A percentile compares a stretch with the other conserved stretches of the same genome.
Conservation (phyloP, 2,888 invertebrate genomes). For the Cheiracanthium punctorium region DNA sequence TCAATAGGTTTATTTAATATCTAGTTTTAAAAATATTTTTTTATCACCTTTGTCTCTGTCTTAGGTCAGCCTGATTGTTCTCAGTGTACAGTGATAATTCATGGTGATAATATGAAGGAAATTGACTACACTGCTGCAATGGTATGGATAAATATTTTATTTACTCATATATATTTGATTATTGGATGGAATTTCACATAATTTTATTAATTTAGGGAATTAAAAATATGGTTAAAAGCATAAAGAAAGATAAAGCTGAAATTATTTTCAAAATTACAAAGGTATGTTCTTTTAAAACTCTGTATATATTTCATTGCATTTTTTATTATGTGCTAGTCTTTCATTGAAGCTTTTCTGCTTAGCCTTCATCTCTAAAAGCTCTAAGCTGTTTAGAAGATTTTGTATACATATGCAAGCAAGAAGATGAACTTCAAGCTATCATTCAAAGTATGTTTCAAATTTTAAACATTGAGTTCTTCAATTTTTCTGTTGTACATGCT, state of each 20-base stretch:
- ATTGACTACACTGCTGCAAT: constrained; percentile 71
- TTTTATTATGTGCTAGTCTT: too few relatives aligned
- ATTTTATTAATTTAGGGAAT: constrained; percentile 60
- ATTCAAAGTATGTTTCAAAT: constrained; percentile 31
- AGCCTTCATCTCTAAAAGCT: constrained; percentile 44
- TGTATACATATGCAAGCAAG: constrained; percentile 36
- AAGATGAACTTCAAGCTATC: constrained; percentile 37
- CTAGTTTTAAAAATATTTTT: constrained; percentile 17
- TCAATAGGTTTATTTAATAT: too few relatives aligned
- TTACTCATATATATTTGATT: too few relatives aligned
- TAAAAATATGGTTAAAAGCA: constrained; percentile 68
- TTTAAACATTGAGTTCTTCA: too few relatives aligned
- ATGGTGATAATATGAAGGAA: constrained; percentile 71
- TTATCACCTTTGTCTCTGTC: not conserved
- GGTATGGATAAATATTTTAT: constrained; percentile 46
- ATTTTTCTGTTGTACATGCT: too few relatives aligned
- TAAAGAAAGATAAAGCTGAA: constrained; percentile 43
- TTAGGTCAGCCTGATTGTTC: constrained; percentile 36
- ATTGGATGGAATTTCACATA: not conserved
- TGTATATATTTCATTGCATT: not conserved
- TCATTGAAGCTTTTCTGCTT: not conserved
- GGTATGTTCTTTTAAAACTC: constrained; percentile 17
- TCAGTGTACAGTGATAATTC: constrained; percentile 67
- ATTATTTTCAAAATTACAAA: constrained; percentile 43
- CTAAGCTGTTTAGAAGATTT: constrained; percentile 39